phyloP scores from a whole-genome alignment of 1,140 invertebrate species.

The Polypedilum vanderplanki region DNA sequence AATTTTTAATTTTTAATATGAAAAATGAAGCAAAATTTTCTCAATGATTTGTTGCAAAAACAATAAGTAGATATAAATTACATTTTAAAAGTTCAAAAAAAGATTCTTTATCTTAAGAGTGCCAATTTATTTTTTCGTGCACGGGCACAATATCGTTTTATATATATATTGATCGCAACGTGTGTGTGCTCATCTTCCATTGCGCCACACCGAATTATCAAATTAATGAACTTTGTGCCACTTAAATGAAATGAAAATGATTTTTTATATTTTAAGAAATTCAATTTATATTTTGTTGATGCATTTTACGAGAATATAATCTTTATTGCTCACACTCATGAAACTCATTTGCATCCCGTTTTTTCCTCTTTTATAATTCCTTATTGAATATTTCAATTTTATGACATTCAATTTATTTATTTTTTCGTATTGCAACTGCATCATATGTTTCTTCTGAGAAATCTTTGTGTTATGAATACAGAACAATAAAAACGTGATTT shows the following conservation, averaged over 20 bases:
- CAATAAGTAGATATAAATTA: too few species aligned
- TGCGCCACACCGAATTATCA: not conserved
- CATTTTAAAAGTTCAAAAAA: too few species aligned
- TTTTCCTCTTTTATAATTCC: not conserved
- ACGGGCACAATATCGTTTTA: too few species aligned
- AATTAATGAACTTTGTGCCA: not conserved
- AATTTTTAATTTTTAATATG: too few species aligned
- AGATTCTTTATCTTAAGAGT: too few species aligned
- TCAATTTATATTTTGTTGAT: not conserved
- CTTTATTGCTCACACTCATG: not conserved
- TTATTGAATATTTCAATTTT: not conserved
- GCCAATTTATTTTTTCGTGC: too few species aligned
- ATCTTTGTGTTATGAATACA: not conserved
- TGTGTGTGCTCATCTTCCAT: too few species aligned
- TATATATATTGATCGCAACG: too few species aligned
- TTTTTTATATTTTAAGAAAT: not conserved
- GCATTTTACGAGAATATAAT: not conserved
- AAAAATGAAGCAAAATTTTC: too few species aligned
- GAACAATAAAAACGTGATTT: slow-evolving; percentile 3
- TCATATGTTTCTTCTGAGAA: not conserved
- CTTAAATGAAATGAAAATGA: not conserved
- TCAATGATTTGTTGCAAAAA: too few species aligned
- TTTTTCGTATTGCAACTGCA: not conserved
- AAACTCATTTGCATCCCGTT: not conserved
- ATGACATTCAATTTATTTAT: not conserved